Conservation (phyloP, 2,113 vertebrate species). For the Neopipo cinnamomea region DNA sequence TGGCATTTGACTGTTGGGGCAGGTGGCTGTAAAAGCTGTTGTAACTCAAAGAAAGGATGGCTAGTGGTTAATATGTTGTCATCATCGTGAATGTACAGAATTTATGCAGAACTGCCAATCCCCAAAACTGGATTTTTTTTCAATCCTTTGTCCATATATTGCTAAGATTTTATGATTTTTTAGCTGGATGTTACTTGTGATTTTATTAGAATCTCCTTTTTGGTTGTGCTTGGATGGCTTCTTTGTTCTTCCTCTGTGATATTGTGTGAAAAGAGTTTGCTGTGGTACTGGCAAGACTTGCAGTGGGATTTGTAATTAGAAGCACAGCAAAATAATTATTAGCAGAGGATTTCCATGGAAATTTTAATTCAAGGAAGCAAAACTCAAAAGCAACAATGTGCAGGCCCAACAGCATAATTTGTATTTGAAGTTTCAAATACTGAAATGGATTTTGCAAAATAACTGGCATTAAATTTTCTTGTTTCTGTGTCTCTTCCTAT, state of each 20-base stretch:
- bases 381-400: constrained; percentile 13
- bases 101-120: background rate
- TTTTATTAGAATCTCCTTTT: background rate
- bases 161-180: background rate
- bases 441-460: background rate
- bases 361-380: constrained; percentile 42
- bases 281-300: constrained; percentile 39
- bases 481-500: background rate
- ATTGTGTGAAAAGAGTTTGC: background rate
- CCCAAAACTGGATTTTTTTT: background rate
- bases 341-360: constrained; percentile 61
- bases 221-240: background rate
- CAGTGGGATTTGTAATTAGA: constrained; percentile 53
- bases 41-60: background rate
- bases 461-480: background rate
- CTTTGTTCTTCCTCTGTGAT: background rate
- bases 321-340: constrained; percentile 68
- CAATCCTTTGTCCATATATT: background rate
- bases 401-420: background rate
- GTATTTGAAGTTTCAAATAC: constrained; percentile 35
- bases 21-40: background rate
- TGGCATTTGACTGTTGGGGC: background rate
- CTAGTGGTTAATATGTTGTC: background rate
- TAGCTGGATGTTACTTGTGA: background rate
- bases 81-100: background rate